Evolutionary conservation across 2,888 invertebrate species (phyloP), one percentile per base, ranked within the genome.

Genomic region (Drosophila testacea): DNA sequence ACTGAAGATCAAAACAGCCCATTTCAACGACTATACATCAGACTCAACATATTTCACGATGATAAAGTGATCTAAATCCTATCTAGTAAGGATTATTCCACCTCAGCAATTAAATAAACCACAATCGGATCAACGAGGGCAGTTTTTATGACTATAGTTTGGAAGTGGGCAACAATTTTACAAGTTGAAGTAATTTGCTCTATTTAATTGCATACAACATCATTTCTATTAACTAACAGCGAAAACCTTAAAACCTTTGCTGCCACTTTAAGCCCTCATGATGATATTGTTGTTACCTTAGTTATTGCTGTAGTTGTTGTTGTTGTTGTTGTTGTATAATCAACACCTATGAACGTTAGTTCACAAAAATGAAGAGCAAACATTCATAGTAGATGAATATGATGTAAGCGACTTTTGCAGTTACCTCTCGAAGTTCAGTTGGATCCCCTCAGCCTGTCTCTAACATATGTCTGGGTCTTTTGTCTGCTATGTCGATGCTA

Each of bases 401-500:
- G 65, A 73, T 55, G 47, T 59, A 74, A 68, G 73, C 46, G 56
- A 55, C 39, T 34, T 56, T 56, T 55, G 54, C 47, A 48, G 55
- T 42, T 50, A 16, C 16, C 63, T 42, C 56, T 56, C n/a, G n/a
- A 38, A 16, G 16, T 64, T 7, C 46, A 34, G 22, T 38, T 27
- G 46, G 4, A 3, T 46, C 30, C 61, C n/a, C 6, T 46, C 38
- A 1, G 2, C 22, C 9, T 50, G 60, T 55, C 64, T 67, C 63
- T 68, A n/a, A n/a, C n/a, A n/a, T n/a, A 51, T 41, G n/a, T 56
- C 66, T 46, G 41, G 30, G 50, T 41, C 42, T 62, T 69, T 62
- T 68, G 62, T 62, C 60, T 51, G 59, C 64, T 22, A 47, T 55
- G 54, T 36, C 51, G 46, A 69, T 63, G 80, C 73, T 85, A 85